phyloP scores from a whole-genome alignment of 2,888 invertebrate species.

The Rhagium mordax region DNA sequence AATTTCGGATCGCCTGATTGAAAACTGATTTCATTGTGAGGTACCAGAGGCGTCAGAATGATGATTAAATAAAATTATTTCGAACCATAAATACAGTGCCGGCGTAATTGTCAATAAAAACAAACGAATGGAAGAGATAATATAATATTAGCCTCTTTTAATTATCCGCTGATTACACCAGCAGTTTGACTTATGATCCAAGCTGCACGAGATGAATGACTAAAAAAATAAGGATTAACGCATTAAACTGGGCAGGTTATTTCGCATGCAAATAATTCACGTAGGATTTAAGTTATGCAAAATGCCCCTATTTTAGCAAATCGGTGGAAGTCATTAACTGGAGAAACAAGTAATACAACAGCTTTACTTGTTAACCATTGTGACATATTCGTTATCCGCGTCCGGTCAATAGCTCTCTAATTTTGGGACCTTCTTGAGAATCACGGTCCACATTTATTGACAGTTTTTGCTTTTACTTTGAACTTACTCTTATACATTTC shows the following conservation, averaged over 20 bases:
- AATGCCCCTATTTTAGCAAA: slow-evolving; percentile 35
- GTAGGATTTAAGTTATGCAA: slow-evolving; percentile 40
- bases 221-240: slow-evolving; percentile 33
- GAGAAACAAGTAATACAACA: not conserved
- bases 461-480: too few species aligned
- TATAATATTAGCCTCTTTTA: slow-evolving; percentile 15
- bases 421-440: not conserved
- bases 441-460: too few species aligned
- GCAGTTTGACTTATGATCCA: slow-evolving; percentile 38
- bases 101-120: slow-evolving; percentile 8
- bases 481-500: too few species aligned
- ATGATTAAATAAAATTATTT: slow-evolving; percentile 31
- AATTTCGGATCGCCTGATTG: slow-evolving; percentile 33
- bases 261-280: slow-evolving; percentile 37
- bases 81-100: not conserved
- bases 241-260: slow-evolving; percentile 2
- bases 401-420: not conserved
- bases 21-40: slow-evolving; percentile 34
- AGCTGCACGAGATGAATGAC: slow-evolving; percentile 36
- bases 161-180: slow-evolving; percentile 34
- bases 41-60: slow-evolving; percentile 14
- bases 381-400: not conserved
- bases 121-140: not conserved
- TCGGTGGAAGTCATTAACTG: slow-evolving; percentile 16
- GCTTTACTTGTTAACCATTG: not conserved